Evolutionary conservation across 2,888 invertebrate genomes (phyloP), one percentile per base, ranked within the genome.

Genomic region (Pollenia amentaria): DNA sequence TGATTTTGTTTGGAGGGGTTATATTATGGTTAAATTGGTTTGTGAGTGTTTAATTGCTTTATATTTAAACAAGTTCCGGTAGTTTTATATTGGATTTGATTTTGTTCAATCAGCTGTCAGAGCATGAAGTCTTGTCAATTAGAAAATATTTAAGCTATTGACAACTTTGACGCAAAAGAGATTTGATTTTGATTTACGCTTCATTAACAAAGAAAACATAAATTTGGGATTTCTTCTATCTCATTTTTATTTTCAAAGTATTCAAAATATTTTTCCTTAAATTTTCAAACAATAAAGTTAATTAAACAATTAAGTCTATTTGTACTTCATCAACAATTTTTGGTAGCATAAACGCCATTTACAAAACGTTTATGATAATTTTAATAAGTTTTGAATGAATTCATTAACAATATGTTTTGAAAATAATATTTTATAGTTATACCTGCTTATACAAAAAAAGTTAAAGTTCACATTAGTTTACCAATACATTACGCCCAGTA

Each of bases 31-130:
- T 48, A 42, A 21, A 14, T 79, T 6, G 6, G 7, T 42, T 79
- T 62, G 51, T 69, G 44, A 65, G 64, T 53, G 38, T 55, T 81
- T 72, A 65, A 62, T 72, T 64, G 46, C 11, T 18, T 60, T 76
- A 38, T 16, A 48, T 70, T 48, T 42, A 51, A 53, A 60, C 11
- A 44, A 69, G 51, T 82, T 67, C 18, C 64, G 29, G 0, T 10
- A 16, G 18, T 65, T 62, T 53, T 16, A 42, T 62, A 67, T 65
- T 67, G n/a, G 67, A 80, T 73, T 55, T 0, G 42, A 2, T 40
- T 29, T 29, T 21, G 1, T 29, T 60, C 21, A 69, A 21, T 46
- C 29, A n/a, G 18, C 60, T 78, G 62, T 79, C 69, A 70, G 6
- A 29, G 11, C 44, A 48, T 42, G 11, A 51, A 79, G 21, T 38